Conservation (phyloP, 2,888 invertebrate species). For the Cataglyphis cursor region DNA sequence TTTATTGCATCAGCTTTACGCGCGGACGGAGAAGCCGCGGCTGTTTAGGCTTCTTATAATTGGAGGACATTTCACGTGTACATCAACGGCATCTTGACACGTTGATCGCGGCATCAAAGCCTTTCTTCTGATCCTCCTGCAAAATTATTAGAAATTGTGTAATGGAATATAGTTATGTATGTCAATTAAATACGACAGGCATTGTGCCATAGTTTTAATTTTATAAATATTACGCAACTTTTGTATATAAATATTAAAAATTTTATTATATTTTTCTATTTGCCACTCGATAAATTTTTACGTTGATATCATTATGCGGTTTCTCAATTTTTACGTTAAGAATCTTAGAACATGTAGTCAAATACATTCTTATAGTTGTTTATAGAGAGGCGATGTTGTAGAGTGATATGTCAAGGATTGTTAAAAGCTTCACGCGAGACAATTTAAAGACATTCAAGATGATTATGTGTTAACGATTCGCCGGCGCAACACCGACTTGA, state of each 20-base stretch:
- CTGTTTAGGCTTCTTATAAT: slow-evolving; percentile 28
- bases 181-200: background rate
- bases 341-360: background rate
- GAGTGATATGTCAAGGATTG: slow-evolving; percentile 24
- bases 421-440: slow-evolving; percentile 14
- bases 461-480: slow-evolving; percentile 49
- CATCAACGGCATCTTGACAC: background rate
- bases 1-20: slow-evolving; percentile 76
- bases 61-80: slow-evolving; percentile 14
- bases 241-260: background rate
- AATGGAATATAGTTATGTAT: background rate
- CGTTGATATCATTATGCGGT: background rate
- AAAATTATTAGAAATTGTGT: background rate
- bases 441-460: slow-evolving; percentile 37
- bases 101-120: background rate
- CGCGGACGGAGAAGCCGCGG: slow-evolving; percentile 7
- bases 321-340: background rate
- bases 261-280: background rate
- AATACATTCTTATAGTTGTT: background rate
- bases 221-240: background rate
- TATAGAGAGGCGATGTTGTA: too few relatives aligned
- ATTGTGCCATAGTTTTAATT: background rate
- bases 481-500: slow-evolving; percentile 64
- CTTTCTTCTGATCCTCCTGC: background rate
- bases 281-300: background rate